Evolutionary conservation across 1,140 invertebrate genomes (phyloP), one percentile per base, ranked within the genome.

Genomic region (Laodelphax striatellus): DNA sequence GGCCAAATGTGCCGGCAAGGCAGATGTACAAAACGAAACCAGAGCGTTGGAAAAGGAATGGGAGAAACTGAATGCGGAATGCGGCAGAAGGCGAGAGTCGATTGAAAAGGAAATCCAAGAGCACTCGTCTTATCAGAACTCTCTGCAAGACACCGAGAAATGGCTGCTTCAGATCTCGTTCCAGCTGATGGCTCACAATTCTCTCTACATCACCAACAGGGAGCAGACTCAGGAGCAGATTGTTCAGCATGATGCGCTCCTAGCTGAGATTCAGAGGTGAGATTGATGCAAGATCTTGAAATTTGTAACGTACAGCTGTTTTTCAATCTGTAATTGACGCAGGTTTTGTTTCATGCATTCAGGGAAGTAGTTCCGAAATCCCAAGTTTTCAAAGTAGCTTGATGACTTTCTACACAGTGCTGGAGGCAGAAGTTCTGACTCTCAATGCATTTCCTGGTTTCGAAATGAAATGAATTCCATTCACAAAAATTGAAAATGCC

Each of bases 121-220:
- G 50, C 91, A 93, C 67, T 89, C 87, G 68, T 79, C 82, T 19
- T 98, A 97, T 69, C 90, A 95, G 62, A 83, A 87, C 68, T 86
- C 84, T 11, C 75, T 97, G 10, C 94, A 97, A 76, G 93, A 97
- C 63, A 90, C 87, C 0, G 94, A 97, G 75, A 96, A 95, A 71
- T 97, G 94, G 94, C 71, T 97, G 21, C 74, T 97, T 19, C 92
- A 95, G 75, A 90, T 92, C 55, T 96, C 92, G 1, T 95, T 96
- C 80, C 90, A 93, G 69, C 76, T 98, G 0, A 97, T 97, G 92
- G 90, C 92, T 0, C 92, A 97, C 68, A 97, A 97, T 72, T 94
- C 92, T 0, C 75, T 96, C 9, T 94, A 94, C 69, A 94, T 96
- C 59, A 87, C 87, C 1, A 93, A 92, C 69, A 82, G 88, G 50